Conservation (phyloP, 1,140 invertebrate species). For the Oncopodura yosiiana region DNA sequence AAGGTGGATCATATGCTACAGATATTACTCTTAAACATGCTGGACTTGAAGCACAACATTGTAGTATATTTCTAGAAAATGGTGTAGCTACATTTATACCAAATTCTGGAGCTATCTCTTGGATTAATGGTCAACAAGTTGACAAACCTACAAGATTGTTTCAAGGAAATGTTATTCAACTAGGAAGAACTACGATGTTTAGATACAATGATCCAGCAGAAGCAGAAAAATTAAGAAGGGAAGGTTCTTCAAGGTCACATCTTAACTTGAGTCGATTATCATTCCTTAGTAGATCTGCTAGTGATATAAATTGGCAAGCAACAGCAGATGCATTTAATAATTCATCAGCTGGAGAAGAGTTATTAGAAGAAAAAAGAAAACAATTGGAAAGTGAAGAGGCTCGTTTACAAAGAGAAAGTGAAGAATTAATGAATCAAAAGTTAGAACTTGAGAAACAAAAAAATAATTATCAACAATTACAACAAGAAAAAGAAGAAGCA, state of each 20-base stretch:
- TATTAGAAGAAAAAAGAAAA: conserved; percentile 34
- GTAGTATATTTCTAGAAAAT: conserved; percentile 59
- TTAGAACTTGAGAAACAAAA: conserved; percentile 36
- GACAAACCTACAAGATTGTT: conserved; percentile 61
- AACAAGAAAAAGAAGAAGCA: conserved; percentile 46
- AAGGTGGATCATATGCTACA: conserved; percentile 47
- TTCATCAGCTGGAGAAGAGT: conserved; percentile 10
- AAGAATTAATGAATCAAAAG: conserved; percentile 33
- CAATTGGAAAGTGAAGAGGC: conserved; percentile 34
- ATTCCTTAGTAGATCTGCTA: conserved; percentile 69
- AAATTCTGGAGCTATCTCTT: conserved; percentile 58
- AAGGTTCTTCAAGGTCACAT: conserved; percentile 50
- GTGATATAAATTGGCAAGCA: conserved; percentile 69
- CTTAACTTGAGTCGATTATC: conserved; percentile 71
- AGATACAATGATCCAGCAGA: conserved; percentile 86
- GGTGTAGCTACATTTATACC: conserved; percentile 69
- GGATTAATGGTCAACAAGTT: conserved; percentile 69
- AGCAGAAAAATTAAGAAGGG: conserved; percentile 69
- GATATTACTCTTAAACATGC: conserved; percentile 69
- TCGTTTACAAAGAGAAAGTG: conserved; percentile 34
- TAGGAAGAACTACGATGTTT: conserved; percentile 85
- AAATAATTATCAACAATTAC: conserved; percentile 39
- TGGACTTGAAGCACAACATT: conserved; percentile 74
- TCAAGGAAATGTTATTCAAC: conserved; percentile 70
- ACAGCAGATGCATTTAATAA: too few relatives aligned